Conservation (phyloP, 2,113 vertebrate species). For the Glaucomys volans region DNA sequence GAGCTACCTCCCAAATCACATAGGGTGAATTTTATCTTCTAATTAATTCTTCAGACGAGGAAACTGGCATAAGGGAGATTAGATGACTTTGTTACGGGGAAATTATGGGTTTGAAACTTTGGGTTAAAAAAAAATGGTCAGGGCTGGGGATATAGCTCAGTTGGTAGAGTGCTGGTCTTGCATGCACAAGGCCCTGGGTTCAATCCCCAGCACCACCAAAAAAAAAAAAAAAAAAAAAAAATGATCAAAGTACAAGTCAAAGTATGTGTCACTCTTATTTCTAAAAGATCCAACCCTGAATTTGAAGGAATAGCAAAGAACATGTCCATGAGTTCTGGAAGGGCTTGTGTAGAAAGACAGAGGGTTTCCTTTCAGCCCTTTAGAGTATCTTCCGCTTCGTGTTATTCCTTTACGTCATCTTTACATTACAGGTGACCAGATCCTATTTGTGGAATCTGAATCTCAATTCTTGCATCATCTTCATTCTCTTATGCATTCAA, state of each 20-base stretch:
- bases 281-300: not conserved
- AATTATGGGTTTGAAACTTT: not conserved
- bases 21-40: not conserved
- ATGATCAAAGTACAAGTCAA: too few species aligned
- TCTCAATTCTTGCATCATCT: not conserved
- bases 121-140: conserved; percentile 24
- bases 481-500: not conserved
- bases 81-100: not conserved
- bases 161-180: too few species aligned
- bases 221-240: too few species aligned
- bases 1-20: not conserved
- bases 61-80: not conserved
- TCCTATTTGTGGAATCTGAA: not conserved
- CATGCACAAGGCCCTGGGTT: too few species aligned
- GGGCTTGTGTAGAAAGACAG: not conserved
- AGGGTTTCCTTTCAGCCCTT: not conserved
- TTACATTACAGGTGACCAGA: not conserved
- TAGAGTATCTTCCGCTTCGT: not conserved
- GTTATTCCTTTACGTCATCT: not conserved
- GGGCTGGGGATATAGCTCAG: too few species aligned
- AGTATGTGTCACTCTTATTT: not conserved
- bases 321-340: not conserved
- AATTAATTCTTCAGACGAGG: not conserved
- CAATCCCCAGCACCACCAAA: too few species aligned
- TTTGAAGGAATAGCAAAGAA: not conserved